Evolutionary conservation across 2,888 invertebrate genomes (phyloP).

Genomic region (Melieria omissa): DNA sequence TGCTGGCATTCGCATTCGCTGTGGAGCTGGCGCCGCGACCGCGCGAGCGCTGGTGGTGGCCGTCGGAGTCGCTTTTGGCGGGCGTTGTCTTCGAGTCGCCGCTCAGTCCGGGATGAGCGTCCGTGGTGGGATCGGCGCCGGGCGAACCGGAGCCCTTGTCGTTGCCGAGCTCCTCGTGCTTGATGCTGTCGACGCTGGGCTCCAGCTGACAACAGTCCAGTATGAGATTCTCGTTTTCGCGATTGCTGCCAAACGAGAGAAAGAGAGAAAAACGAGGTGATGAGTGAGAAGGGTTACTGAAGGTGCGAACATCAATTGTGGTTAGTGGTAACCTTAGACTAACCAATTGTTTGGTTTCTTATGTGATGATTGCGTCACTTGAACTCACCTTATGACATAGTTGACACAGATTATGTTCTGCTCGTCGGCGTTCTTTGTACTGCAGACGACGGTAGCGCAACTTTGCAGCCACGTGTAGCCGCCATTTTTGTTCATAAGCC

Average conservation of each 20-base stretch:
- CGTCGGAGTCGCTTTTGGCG: constrained; percentile 66
- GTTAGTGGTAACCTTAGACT: too few species aligned
- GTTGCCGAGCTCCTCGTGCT: constrained; percentile 77
- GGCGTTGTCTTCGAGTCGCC: constrained; percentile 63
- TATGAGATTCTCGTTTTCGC: constrained; percentile 87
- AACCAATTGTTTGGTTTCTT: too few species aligned
- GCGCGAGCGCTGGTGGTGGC: constrained; percentile 55
- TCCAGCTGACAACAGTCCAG: constrained; percentile 95
- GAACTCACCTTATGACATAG: constrained; percentile 89
- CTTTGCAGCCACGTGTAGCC: constrained; percentile 98
- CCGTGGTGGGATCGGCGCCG: constrained; percentile 78
- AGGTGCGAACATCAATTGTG: too few species aligned
- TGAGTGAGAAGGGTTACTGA: not conserved
- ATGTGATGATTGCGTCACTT: too few species aligned
- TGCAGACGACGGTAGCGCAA: constrained; percentile 96
- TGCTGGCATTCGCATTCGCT: constrained; percentile 53
- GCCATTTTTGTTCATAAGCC: constrained; percentile 95
- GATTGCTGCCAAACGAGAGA: constrained; percentile 51
- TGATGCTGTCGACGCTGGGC: constrained; percentile 79
- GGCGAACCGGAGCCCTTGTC: constrained; percentile 91
- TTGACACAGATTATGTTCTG: constrained; percentile 98
- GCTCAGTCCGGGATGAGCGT: constrained; percentile 64
- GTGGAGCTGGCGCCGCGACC: constrained; percentile 59
- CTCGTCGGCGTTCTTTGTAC: constrained; percentile 94
- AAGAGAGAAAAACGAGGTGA: not conserved